A percentile compares a stretch with the other conserved stretches of the same genome.
Conservation (phyloP, 92 coral and sea anemone genomes). For the Galaxea fascicularis region DNA sequence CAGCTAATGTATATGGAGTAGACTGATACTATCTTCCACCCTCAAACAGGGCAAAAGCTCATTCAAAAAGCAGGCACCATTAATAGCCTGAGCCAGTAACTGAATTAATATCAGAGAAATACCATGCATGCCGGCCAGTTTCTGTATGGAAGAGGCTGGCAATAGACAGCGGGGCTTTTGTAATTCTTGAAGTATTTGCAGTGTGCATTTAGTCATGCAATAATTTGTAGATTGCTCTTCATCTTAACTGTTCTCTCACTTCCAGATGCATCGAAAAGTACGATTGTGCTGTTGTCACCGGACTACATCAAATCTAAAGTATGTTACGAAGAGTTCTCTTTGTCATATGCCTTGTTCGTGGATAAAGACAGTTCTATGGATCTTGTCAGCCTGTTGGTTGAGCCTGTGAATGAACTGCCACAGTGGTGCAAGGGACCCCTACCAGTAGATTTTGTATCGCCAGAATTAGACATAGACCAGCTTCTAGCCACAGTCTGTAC, state of each 20-base stretch:
- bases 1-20: too few relatives aligned
- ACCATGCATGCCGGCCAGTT: too few relatives aligned
- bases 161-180: too few relatives aligned
- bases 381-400: slow-evolving; percentile 77
- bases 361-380: slow-evolving; percentile 67
- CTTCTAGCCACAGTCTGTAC: slow-evolving; percentile 51
- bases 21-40: too few relatives aligned
- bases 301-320: slow-evolving; percentile 92
- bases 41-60: too few relatives aligned
- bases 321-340: slow-evolving; percentile 88
- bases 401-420: slow-evolving; percentile 73
- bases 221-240: too few relatives aligned
- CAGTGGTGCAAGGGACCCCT: slow-evolving; percentile 80
- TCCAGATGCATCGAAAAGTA: slow-evolving; percentile 74
- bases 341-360: slow-evolving; percentile 80
- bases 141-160: too few relatives aligned
- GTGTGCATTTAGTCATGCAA: too few relatives aligned
- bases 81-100: too few relatives aligned
- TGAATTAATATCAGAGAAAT: too few relatives aligned
- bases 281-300: slow-evolving; percentile 82
- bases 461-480: slow-evolving; percentile 41
- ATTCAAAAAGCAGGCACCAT: too few relatives aligned
- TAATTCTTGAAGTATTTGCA: too few relatives aligned
- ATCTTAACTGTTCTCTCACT: neutral
- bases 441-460: slow-evolving; percentile 77